A percentile compares a stretch with the other conserved stretches of the same genome.
These are phyloP conservation scores for Stratiolaelaps scimitus DNA, from an alignment of 1,140 invertebrate genomes.

Conservation along the genomic window DNA sequence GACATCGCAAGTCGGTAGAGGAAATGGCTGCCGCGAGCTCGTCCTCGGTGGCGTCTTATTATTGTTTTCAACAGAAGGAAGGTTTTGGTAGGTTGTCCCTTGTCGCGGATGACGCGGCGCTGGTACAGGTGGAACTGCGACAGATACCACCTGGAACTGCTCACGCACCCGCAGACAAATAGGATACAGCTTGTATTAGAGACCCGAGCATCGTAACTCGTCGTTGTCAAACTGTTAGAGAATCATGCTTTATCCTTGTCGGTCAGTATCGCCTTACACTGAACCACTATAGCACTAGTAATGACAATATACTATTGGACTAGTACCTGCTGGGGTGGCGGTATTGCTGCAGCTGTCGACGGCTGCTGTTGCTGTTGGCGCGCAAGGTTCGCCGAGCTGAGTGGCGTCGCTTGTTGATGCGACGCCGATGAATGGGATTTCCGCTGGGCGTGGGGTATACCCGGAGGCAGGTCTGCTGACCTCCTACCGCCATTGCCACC, in stretches of 20 bases:
- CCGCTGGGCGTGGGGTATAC: neutral
- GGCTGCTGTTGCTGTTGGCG: no score
- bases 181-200: no score
- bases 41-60: constrained; percentile 16
- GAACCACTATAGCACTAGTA: no score
- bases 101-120: constrained; percentile 15
- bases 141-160: neutral
- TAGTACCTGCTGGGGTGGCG: no score
- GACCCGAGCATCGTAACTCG: no score
- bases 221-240: no score
- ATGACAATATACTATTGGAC: no score
- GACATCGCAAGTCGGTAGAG: neutral
- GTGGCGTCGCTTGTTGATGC: neutral
- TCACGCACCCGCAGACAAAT: neutral
- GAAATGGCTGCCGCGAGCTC: constrained; percentile 18
- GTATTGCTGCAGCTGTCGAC: no score
- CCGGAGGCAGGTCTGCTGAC: neutral
- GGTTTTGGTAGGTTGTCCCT: constrained; percentile 23
- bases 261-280: no score
- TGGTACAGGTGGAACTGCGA: constrained; percentile 11
- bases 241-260: no score
- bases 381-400: no score
- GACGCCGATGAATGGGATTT: constrained; percentile 2
- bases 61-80: constrained; percentile 8
- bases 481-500: no score